Conservation (phyloP, 2,113 vertebrate genomes). For the Phrynocephalus versicolor region DNA sequence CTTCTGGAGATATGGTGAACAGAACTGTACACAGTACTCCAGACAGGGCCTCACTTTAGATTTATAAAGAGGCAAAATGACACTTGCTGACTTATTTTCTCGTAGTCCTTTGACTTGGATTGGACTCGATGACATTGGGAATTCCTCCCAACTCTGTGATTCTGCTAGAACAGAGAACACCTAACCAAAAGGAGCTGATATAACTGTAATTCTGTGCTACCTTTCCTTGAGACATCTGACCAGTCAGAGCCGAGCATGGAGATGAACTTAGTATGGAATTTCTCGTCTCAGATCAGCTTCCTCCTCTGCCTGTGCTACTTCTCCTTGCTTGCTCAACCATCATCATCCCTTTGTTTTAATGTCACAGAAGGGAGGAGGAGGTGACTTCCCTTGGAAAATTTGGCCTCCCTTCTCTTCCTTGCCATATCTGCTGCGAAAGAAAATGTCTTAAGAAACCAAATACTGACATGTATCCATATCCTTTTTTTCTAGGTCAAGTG, state of each 20-base stretch:
- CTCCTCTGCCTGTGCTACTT: background rate
- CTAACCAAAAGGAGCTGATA: too few relatives aligned
- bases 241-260: background rate
- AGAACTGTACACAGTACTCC: too few relatives aligned
- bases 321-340: background rate
- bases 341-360: too few relatives aligned
- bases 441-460: background rate
- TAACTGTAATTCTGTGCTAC: background rate
- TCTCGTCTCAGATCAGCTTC: background rate
- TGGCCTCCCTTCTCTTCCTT: background rate
- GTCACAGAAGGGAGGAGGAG: background rate
- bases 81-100: too few relatives aligned
- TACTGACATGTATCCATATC: too few relatives aligned
- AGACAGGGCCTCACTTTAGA: too few relatives aligned
- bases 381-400: background rate
- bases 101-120: too few relatives aligned
- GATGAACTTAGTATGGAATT: background rate
- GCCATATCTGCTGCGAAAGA: background rate
- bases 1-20: too few relatives aligned
- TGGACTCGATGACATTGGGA: background rate
- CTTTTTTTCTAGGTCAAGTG: constrained; percentile 49
- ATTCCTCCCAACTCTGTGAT: background rate
- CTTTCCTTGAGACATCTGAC: background rate
- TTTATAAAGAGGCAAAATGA: too few relatives aligned
- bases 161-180: background rate